Conservation (phyloP, 1,140 invertebrate species). For the Hycleus phaleratus region DNA sequence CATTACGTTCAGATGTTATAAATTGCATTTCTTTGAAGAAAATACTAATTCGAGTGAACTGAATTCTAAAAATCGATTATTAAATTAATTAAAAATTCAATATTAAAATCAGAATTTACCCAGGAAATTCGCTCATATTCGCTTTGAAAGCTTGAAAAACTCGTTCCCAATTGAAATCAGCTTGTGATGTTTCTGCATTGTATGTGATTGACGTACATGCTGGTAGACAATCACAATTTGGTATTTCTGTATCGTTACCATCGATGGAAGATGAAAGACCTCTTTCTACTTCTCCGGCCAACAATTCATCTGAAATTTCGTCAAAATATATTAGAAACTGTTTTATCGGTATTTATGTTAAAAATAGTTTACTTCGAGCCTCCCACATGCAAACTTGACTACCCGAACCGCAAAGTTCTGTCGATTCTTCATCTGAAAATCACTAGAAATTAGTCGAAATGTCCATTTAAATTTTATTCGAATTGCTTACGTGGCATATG, state of each 20-base stretch:
- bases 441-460: not conserved
- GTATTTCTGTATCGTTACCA: not conserved
- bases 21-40: conserved; percentile 57
- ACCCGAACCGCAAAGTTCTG: conserved; percentile 52
- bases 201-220: conserved; percentile 60
- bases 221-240: conserved; percentile 56
- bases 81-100: not conserved
- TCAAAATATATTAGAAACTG: too few species aligned
- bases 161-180: conserved; percentile 44
- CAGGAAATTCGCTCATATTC: conserved; percentile 37
- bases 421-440: conserved; percentile 36
- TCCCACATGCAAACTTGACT: conserved; percentile 43
- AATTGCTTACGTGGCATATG: conserved; percentile 57
- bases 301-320: conserved; percentile 43
- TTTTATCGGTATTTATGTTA: not conserved
- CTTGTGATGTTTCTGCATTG: conserved; percentile 59
- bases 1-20: conserved; percentile 51
- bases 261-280: conserved; percentile 24
- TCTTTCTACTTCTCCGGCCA: conserved; percentile 47
- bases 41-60: conserved; percentile 42
- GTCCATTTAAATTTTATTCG: not conserved
- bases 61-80: conserved; percentile 33
- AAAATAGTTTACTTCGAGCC: conserved; percentile 38
- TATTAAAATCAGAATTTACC: conserved; percentile 21
- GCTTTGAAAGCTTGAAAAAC: conserved; percentile 31